A percentile compares a stretch with the other conserved stretches of the same genome.
phyloP scores from a whole-genome alignment of 2,113 vertebrate genomes.

The Trogon melanurus region DNA sequence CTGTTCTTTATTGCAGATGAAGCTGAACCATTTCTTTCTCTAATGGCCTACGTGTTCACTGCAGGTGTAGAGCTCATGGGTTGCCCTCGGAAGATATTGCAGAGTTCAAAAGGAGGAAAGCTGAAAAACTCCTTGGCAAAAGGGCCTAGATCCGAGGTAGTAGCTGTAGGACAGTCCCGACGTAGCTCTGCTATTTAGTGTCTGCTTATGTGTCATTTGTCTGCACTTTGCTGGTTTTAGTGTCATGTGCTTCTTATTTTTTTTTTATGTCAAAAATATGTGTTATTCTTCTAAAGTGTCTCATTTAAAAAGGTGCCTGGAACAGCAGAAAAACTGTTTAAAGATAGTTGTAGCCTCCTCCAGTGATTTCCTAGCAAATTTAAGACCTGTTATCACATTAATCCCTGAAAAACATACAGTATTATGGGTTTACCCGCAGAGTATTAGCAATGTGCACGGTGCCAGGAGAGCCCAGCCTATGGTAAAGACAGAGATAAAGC shows the following conservation, averaged over 20 bases:
- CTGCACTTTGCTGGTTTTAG: background rate
- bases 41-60: slow-evolving; percentile 71
- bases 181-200: background rate
- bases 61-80: slow-evolving; percentile 87
- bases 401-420: background rate
- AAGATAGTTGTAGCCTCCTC: background rate
- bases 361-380: background rate
- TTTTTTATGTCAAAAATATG: background rate
- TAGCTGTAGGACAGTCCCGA: slow-evolving; percentile 28
- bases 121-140: slow-evolving; percentile 81
- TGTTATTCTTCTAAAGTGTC: background rate
- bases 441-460: background rate
- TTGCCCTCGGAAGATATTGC: slow-evolving; percentile 85
- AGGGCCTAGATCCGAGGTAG: slow-evolving; percentile 81
- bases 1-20: slow-evolving; percentile 51
- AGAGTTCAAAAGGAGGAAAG: slow-evolving; percentile 86
- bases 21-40: slow-evolving; percentile 41
- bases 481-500: background rate
- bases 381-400: background rate
- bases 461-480: background rate
- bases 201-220: slow-evolving; percentile 39
- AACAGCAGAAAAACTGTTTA: background rate
- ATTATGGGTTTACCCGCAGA: background rate
- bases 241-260: background rate
- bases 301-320: background rate